These are phyloP conservation scores for Leucoraja erinaceus DNA, from an alignment of 2,113 vertebrate genomes.

Conservation along the genomic window DNA sequence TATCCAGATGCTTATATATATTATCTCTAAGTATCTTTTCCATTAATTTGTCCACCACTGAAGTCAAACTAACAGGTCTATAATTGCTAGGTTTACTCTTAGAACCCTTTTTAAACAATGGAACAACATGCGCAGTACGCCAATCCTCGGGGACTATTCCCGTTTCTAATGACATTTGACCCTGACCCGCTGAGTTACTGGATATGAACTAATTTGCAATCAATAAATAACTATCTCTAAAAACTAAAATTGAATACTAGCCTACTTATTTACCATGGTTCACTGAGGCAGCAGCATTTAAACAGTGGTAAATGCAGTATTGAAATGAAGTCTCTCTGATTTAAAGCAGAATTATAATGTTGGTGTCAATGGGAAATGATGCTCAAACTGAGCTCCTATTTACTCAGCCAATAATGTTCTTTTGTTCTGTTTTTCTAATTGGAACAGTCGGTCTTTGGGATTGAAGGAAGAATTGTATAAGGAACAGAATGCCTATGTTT, in stretches of 20 bases:
- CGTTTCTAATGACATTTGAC: no score
- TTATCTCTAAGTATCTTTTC: no score
- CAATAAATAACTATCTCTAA: neutral
- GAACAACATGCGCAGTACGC: no score
- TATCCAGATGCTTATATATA: no score
- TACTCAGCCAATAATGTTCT: neutral
- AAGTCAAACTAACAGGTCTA: no score
- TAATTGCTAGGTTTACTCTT: no score
- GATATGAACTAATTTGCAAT: neutral
- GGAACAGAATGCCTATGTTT: neutral
- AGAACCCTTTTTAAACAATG: no score
- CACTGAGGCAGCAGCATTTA: neutral
- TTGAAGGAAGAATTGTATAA: slow-evolving; percentile 7
- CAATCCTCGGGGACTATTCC: no score
- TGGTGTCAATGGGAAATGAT: neutral
- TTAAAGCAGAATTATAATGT: neutral
- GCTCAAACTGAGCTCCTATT: slow-evolving; percentile 11
- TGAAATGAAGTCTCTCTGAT: neutral
- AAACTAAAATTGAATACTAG: neutral
- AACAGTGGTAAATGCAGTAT: neutral
- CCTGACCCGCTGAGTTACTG: no score
- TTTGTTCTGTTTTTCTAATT: neutral
- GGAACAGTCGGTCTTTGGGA: neutral
- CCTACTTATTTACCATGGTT: neutral
- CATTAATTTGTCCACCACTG: no score